Evolutionary conservation across 2,113 vertebrate species (phyloP).

Genomic region (Rhinolophus ferrumequinum): DNA sequence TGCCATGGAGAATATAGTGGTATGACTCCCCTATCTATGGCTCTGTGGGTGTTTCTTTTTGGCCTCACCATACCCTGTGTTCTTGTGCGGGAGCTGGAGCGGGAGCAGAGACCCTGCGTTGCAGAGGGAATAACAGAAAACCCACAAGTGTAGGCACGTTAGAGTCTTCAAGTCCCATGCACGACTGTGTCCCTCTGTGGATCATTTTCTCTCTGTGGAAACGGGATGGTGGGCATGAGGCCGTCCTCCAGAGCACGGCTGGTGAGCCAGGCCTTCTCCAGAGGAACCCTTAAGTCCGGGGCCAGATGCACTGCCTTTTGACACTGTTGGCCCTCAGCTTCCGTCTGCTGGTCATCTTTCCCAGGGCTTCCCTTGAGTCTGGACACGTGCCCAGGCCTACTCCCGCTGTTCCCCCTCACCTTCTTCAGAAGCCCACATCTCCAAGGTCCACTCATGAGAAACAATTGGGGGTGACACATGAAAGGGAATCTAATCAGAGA

Average conservation of each 20-base stretch:
- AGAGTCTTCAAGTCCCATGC: background rate
- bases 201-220: background rate
- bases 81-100: too few species aligned
- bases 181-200: accelerated
- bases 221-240: background rate
- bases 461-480: background rate
- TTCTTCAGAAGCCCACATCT: background rate
- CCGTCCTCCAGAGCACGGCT: background rate
- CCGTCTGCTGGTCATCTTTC: background rate
- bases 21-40: too few species aligned
- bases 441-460: background rate
- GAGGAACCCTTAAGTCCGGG: too few species aligned
- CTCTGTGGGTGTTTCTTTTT: too few species aligned
- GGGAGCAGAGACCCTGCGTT: too few species aligned
- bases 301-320: background rate
- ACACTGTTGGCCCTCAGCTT: background rate
- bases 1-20: too few species aligned
- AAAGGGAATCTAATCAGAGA: background rate
- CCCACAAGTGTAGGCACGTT: accelerated
- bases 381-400: background rate
- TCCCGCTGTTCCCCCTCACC: background rate
- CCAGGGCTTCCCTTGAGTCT: background rate
- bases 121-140: background rate
- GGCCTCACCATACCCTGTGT: too few species aligned
- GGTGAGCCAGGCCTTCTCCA: background rate